Evolutionary conservation across 2,113 vertebrate genomes (phyloP).

Genomic region (Camarhynchus parvulus): DNA sequence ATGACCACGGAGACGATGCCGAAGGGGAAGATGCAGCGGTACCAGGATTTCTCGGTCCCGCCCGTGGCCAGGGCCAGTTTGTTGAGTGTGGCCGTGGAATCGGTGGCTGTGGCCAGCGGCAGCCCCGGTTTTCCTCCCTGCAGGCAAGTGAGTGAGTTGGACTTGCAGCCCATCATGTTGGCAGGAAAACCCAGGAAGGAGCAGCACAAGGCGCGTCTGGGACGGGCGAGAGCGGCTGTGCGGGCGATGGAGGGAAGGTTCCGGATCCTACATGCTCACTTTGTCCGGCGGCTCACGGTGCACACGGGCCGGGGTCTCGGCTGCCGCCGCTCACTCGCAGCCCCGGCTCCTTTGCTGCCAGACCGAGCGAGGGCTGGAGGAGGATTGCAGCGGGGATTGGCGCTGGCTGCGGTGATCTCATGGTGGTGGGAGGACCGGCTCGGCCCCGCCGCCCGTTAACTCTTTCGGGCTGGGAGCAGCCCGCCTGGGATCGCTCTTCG

Average conservation of each 20-base stretch:
- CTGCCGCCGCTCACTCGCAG: constrained; percentile 43
- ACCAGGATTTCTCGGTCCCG: constrained; percentile 90
- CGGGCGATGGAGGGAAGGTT: background rate
- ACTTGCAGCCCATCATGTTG: constrained; percentile 85
- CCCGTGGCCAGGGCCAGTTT: constrained; percentile 88
- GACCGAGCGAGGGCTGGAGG: background rate
- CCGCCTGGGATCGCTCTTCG: background rate
- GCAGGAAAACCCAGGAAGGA: constrained; percentile 52
- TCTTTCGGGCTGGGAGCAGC: background rate
- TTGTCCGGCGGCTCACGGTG: background rate
- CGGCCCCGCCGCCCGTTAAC: constrained; percentile 30
- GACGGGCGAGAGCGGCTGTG: background rate
- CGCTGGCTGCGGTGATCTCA: constrained; percentile 37
- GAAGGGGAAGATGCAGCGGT: constrained; percentile 91
- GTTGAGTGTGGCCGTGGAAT: constrained; percentile 82
- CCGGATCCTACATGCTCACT: constrained; percentile 60
- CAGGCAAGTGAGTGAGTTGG: constrained; percentile 84
- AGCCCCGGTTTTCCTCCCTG: constrained; percentile 74
- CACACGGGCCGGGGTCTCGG: background rate
- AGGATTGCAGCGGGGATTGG: constrained; percentile 31
- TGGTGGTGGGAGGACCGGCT: constrained; percentile 25
- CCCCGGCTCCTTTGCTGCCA: constrained; percentile 35
- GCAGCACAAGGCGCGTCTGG: background rate
- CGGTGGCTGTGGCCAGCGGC: constrained; percentile 71
- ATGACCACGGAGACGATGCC: constrained; percentile 90